These are phyloP conservation scores for Eueides isabella DNA, from an alignment of 1,140 invertebrate species.

Conservation along the genomic window DNA sequence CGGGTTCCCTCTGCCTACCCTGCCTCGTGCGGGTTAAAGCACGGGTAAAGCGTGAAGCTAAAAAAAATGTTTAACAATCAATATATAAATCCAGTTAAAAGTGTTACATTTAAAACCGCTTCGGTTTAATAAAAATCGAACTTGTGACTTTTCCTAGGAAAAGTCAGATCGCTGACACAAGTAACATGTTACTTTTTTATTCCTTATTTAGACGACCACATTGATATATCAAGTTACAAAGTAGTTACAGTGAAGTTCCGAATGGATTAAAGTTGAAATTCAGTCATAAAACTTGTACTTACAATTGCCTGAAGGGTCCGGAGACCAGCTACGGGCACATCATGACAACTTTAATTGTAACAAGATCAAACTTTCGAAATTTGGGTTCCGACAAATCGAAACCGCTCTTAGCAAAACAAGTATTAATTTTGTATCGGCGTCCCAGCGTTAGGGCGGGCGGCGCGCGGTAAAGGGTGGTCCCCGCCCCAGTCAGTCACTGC, in stretches of 20 bases:
- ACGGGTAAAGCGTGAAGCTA: too few species aligned
- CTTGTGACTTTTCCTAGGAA: conserved; percentile 39
- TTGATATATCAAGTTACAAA: background rate
- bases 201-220: background rate
- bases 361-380: conserved; percentile 80
- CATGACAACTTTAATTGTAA: conserved; percentile 79
- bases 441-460: conserved; percentile 62
- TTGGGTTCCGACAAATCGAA: conserved; percentile 77
- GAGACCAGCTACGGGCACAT: conserved; percentile 47
- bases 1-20: too few species aligned
- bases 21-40: too few species aligned
- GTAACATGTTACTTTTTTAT: conserved; percentile 14
- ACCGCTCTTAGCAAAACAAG: conserved; percentile 80
- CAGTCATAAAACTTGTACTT: conserved; percentile 18
- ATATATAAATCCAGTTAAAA: too few species aligned
- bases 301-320: conserved; percentile 27
- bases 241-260: background rate
- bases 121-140: conserved; percentile 58
- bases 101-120: too few species aligned
- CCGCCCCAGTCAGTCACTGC: conserved; percentile 63
- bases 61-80: too few species aligned
- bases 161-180: conserved; percentile 37
- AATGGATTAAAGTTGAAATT: conserved; percentile 16
- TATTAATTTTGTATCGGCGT: conserved; percentile 81
- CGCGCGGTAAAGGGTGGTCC: conserved; percentile 56